Conservation (phyloP, 1,140 invertebrate genomes). For the Drosophila paulistorum region DNA sequence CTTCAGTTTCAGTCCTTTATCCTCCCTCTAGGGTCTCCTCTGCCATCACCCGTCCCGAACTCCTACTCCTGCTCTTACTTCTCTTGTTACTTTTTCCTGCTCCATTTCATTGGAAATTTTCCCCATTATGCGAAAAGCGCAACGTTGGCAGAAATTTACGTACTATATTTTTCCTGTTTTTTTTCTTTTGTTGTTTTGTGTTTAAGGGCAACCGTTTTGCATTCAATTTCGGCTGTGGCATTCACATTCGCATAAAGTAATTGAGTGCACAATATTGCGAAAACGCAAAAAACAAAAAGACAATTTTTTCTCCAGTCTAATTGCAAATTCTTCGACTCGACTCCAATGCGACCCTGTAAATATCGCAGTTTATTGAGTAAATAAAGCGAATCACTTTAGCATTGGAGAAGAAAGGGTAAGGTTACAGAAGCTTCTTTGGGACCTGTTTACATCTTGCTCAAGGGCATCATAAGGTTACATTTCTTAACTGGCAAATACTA, state of each 20-base stretch:
- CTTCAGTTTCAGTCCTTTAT: slow-evolving; percentile 58
- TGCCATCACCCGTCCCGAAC: background rate
- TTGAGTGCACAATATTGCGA: slow-evolving; percentile 68
- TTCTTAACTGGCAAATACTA: too few species aligned
- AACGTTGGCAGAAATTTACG: slow-evolving; percentile 63
- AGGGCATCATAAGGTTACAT: too few species aligned
- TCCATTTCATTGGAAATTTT: slow-evolving; percentile 48
- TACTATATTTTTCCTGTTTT: slow-evolving; percentile 9
- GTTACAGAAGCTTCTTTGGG: too few species aligned
- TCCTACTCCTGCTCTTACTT: background rate
- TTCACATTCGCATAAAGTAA: slow-evolving; percentile 60
- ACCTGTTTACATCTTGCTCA: too few species aligned
- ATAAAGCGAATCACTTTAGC: background rate
- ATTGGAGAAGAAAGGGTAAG: too few species aligned
- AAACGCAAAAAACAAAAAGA: slow-evolving; percentile 41
- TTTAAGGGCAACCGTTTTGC: slow-evolving; percentile 54
- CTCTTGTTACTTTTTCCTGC: background rate
- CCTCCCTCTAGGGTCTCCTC: background rate
- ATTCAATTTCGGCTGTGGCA: slow-evolving; percentile 64
- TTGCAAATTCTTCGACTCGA: background rate
- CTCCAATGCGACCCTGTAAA: background rate
- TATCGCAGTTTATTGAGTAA: background rate
- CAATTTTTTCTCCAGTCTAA: slow-evolving; percentile 1
- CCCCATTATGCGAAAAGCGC: slow-evolving; percentile 67
- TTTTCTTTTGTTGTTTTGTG: slow-evolving; percentile 33